These are phyloP conservation scores for Cheumatopsyche charites DNA, from an alignment of 1,140 invertebrate genomes.

Conservation along the genomic window DNA sequence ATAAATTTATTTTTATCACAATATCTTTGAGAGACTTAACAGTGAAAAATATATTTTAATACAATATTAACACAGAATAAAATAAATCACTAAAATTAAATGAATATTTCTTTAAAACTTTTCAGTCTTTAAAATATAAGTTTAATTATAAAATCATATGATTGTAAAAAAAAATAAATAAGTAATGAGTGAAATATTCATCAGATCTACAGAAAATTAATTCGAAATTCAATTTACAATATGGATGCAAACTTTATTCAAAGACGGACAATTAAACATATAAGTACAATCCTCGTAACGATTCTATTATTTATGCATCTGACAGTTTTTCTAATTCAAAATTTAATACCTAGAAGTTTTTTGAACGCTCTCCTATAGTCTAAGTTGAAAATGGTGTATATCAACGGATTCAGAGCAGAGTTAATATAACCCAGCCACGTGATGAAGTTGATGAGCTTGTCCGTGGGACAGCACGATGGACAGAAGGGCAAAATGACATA, in stretches of 20 bases:
- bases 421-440: constrained; percentile 98
- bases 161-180: too few relatives aligned
- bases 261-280: too few relatives aligned
- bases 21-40: constrained; percentile 28
- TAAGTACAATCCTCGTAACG: too few relatives aligned
- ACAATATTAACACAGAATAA: background rate
- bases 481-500: constrained; percentile 93
- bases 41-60: constrained; percentile 12
- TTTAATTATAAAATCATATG: too few relatives aligned
- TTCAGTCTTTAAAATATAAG: background rate
- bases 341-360: constrained; percentile 75
- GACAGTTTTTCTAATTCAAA: constrained; percentile 47
- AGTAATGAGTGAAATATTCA: too few relatives aligned
- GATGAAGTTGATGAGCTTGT: constrained; percentile 84
- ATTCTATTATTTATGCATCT: background rate
- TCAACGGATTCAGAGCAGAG: constrained; percentile 95
- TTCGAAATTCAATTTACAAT: too few relatives aligned
- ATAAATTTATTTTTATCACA: constrained; percentile 29
- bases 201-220: too few relatives aligned
- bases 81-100: too few relatives aligned
- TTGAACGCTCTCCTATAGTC: constrained; percentile 95
- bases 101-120: background rate
- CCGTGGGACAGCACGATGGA: constrained; percentile 76
- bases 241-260: too few relatives aligned
- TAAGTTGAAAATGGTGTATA: constrained; percentile 97